Evolutionary conservation across 2,888 invertebrate genomes (phyloP).

Genomic region (Diachrysia chrysitis): DNA sequence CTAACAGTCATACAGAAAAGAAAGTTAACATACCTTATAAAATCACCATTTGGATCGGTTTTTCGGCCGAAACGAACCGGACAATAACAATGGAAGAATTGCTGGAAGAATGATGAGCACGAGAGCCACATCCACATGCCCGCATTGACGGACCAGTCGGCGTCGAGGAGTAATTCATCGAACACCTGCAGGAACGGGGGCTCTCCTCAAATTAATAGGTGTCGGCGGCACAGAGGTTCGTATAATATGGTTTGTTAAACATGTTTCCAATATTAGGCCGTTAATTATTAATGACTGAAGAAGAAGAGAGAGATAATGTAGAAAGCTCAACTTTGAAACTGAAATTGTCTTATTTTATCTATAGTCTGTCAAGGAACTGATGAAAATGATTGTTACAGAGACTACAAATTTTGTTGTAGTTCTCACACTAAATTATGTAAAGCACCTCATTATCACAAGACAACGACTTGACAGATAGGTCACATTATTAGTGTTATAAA

Average conservation of each 20-base stretch:
- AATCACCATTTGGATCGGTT: constrained; percentile 96
- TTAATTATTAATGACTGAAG: not conserved
- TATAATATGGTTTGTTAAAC: constrained; percentile 14
- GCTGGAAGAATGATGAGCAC: constrained; percentile 96
- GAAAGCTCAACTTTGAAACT: not conserved
- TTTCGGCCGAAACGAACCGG: constrained; percentile 95
- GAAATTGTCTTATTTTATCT: not conserved
- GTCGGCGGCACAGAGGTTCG: constrained; percentile 19
- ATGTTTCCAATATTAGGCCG: not conserved
- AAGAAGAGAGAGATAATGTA: not conserved
- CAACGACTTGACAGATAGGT: too few species aligned
- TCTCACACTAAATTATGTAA: too few species aligned
- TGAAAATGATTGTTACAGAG: too few species aligned
- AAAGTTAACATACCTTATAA: constrained; percentile 90
- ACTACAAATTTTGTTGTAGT: too few species aligned
- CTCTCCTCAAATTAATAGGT: constrained; percentile 47
- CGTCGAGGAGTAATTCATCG: constrained; percentile 94
- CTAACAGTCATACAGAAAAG: not conserved
- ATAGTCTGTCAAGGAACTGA: too few species aligned
- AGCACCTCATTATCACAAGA: too few species aligned
- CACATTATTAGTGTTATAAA: too few species aligned
- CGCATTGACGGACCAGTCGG: constrained; percentile 96
- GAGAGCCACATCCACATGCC: constrained; percentile 98
- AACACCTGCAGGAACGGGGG: constrained; percentile 90
- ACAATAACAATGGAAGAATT: constrained; percentile 96